phyloP scores from a whole-genome alignment of 1,140 invertebrate genomes.

The Ips nitidus region DNA sequence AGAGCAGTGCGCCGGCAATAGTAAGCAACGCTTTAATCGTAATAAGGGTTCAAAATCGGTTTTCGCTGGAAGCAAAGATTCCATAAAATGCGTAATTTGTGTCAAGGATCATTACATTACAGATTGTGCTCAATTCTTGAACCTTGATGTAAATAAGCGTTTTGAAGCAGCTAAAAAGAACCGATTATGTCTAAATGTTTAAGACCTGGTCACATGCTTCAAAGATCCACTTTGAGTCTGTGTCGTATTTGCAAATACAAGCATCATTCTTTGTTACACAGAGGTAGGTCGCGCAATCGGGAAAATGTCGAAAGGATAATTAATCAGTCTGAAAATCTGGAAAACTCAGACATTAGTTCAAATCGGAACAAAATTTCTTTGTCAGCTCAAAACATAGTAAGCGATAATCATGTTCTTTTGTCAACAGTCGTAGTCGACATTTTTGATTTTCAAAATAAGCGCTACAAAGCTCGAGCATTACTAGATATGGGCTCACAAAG shows the following conservation, averaged over 20 bases:
- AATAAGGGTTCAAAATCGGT: neutral
- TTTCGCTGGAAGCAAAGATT: neutral
- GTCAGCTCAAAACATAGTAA: neutral
- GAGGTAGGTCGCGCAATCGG: neutral
- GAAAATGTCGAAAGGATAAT: neutral
- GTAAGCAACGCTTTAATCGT: neutral
- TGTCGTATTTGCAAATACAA: neutral
- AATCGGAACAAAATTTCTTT: neutral
- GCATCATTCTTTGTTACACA: neutral
- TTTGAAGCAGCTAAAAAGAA: too few species aligned
- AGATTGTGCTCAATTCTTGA: too few species aligned
- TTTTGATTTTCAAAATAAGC: neutral
- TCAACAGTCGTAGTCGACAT: neutral
- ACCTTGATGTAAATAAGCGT: too few species aligned
- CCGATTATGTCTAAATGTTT: too few species aligned
- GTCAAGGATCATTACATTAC: neutral
- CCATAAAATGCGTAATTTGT: neutral
- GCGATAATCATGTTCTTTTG: neutral
- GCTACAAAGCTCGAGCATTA: too few species aligned
- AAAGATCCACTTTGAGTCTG: too few species aligned
- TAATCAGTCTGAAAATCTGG: neutral
- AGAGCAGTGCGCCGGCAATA: too few species aligned
- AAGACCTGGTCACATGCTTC: too few species aligned
- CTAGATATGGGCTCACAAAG: too few species aligned
- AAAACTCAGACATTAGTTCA: neutral